phyloP scores from a whole-genome alignment of 1,140 invertebrate species.

The Portunus trituberculatus region DNA sequence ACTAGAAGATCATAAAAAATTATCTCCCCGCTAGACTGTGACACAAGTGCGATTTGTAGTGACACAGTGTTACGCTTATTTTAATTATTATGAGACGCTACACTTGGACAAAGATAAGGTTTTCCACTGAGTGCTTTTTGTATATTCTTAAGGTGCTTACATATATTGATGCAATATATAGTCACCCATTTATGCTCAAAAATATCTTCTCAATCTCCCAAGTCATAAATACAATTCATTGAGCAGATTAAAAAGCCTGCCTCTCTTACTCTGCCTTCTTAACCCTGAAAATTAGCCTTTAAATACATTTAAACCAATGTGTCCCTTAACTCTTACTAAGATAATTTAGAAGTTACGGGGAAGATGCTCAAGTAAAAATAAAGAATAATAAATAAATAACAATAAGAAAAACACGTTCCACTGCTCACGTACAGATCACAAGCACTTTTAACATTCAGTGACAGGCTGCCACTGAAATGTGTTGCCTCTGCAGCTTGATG shows the following conservation, averaged over 20 bases:
- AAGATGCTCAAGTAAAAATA: conserved; percentile 63
- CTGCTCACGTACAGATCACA: background rate
- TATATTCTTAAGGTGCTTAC: conserved; percentile 70
- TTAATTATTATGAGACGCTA: conserved; percentile 50
- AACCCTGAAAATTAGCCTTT: conserved; percentile 54
- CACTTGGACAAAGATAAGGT: conserved; percentile 71
- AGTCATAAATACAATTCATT: conserved; percentile 64
- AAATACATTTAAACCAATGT: conserved; percentile 23
- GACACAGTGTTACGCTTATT: conserved; percentile 55
- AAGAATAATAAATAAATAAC: background rate
- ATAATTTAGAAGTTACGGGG: conserved; percentile 52
- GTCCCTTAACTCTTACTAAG: conserved; percentile 34
- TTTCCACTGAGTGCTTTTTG: conserved; percentile 74
- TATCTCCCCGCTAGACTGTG: conserved; percentile 60
- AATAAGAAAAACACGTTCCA: conserved; percentile 9
- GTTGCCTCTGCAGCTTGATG: background rate
- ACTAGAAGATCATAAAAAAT: conserved; percentile 59
- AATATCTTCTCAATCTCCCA: conserved; percentile 66
- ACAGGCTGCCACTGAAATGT: background rate
- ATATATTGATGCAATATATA: conserved; percentile 74
- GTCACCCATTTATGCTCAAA: conserved; percentile 71
- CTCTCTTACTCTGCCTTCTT: conserved; percentile 12
- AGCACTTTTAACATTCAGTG: background rate
- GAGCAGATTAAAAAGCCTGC: conserved; percentile 72
- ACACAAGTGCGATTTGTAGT: conserved; percentile 57